These are phyloP conservation scores for Planococcus citri DNA, from an alignment of 1,140 invertebrate species.

Conservation along the genomic window DNA sequence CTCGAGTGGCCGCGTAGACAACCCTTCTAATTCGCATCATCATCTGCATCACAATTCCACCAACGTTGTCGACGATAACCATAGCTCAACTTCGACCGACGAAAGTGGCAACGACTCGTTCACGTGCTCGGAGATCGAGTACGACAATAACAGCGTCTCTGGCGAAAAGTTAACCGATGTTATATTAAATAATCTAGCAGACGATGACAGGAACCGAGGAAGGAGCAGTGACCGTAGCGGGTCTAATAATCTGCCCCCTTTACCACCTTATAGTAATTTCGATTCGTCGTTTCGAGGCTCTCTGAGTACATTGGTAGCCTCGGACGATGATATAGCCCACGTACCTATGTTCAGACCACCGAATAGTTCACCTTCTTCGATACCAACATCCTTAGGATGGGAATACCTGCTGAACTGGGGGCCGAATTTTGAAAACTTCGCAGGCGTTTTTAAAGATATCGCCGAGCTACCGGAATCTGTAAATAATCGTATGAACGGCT, in stretches of 20 bases:
- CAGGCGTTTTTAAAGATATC: conserved; percentile 92
- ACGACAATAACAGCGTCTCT: conserved; percentile 73
- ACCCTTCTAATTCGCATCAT: conserved; percentile 32
- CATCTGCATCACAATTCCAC: conserved; percentile 43
- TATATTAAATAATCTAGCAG: conserved; percentile 56
- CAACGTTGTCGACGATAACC: conserved; percentile 39
- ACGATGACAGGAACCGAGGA: conserved; percentile 40
- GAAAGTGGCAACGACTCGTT: conserved; percentile 95
- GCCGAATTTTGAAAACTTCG: conserved; percentile 77
- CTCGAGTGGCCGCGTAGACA: conserved; percentile 56
- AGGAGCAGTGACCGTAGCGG: conserved; percentile 30
- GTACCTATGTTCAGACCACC: conserved; percentile 53
- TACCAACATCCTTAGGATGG: conserved; percentile 63
- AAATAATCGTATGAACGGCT: conserved; percentile 26
- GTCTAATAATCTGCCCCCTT: conserved; percentile 25
- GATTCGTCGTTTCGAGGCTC: conserved; percentile 88
- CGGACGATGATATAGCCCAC: conserved; percentile 74
- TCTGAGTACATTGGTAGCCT: conserved; percentile 79
- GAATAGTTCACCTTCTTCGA: conserved; percentile 55
- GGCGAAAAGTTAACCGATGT: conserved; percentile 57
- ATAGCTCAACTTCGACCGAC: conserved; percentile 75
- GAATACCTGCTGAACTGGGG: conserved; percentile 92
- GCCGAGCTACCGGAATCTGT: conserved; percentile 68
- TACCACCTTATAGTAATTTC: conserved; percentile 59
- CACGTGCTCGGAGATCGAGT: conserved; percentile 92